Percentiles rank a stretch among this genome's conserved stretches.
phyloP scores from a whole-genome alignment of 2,797 vertebrate genomes.

The Numenius phaeopus region DNA sequence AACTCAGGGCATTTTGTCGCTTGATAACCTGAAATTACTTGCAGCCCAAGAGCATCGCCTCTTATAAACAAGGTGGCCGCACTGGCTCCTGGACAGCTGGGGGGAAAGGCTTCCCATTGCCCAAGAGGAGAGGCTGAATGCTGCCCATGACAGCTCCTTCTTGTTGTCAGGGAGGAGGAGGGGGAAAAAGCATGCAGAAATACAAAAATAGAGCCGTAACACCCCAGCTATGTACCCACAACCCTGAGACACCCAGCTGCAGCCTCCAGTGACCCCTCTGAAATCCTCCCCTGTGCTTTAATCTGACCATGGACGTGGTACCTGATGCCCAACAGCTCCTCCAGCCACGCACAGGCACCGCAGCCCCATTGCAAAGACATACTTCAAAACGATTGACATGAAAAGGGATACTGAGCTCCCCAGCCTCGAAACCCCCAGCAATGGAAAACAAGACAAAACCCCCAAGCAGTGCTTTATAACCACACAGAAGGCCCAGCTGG shows the following conservation, averaged over 20 bases:
- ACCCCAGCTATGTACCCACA: accelerated
- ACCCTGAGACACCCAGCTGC: accelerated
- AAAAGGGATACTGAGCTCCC: not conserved
- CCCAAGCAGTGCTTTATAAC: not conserved
- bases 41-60: not conserved
- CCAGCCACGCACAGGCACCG: no score
- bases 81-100: accelerated
- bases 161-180: not conserved
- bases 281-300: accelerated
- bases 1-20: not conserved
- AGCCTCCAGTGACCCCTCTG: not conserved
- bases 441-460: accelerated
- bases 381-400: accelerated
- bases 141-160: not conserved
- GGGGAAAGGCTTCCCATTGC: not conserved
- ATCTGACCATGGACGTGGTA: accelerated
- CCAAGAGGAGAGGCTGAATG: not conserved
- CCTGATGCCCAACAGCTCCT: not conserved
- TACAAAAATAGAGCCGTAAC: accelerated
- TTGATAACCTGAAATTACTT: not conserved
- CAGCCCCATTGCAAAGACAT: not conserved
- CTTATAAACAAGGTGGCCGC: not conserved
- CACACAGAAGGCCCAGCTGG: accelerated
- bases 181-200: not conserved
- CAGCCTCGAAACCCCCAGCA: accelerated